A percentile compares a stretch with the other conserved stretches of the same genome.
phyloP scores from a whole-genome alignment of 2,113 vertebrate species.

The Tragelaphus imberbis region DNA sequence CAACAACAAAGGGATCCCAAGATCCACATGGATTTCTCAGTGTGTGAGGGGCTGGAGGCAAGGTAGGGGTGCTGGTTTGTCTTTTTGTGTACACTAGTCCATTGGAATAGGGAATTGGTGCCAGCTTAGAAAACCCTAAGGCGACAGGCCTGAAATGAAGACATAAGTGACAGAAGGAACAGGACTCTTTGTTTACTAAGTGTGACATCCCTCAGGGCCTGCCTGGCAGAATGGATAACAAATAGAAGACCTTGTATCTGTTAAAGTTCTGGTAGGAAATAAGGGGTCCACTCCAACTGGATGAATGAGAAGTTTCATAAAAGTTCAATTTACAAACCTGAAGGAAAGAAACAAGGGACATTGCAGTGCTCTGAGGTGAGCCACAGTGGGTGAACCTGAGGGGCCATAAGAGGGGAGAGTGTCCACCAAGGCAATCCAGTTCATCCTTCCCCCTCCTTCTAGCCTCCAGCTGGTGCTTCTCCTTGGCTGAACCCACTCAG shows the following conservation, averaged over 20 bases:
- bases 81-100: neutral
- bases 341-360: neutral
- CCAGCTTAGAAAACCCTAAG: neutral
- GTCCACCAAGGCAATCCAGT: neutral
- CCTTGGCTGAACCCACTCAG: neutral
- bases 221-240: neutral
- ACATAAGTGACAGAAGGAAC: neutral
- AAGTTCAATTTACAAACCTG: neutral
- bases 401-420: neutral
- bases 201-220: neutral
- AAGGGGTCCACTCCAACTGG: neutral
- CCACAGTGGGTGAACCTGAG: neutral
- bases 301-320: neutral
- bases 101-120: neutral
- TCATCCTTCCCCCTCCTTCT: neutral
- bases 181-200: neutral
- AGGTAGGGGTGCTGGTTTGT: neutral
- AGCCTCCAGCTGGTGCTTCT: neutral
- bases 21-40: neutral
- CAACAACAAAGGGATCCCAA: neutral
- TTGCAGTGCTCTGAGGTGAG: neutral
- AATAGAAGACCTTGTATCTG: neutral
- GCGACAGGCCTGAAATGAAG: neutral
- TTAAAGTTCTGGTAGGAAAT: neutral
- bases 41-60: fast-evolving